These are phyloP conservation scores for Ceratothoa steindachneri DNA, from an alignment of 2,888 invertebrate genomes.

Conservation along the genomic window DNA sequence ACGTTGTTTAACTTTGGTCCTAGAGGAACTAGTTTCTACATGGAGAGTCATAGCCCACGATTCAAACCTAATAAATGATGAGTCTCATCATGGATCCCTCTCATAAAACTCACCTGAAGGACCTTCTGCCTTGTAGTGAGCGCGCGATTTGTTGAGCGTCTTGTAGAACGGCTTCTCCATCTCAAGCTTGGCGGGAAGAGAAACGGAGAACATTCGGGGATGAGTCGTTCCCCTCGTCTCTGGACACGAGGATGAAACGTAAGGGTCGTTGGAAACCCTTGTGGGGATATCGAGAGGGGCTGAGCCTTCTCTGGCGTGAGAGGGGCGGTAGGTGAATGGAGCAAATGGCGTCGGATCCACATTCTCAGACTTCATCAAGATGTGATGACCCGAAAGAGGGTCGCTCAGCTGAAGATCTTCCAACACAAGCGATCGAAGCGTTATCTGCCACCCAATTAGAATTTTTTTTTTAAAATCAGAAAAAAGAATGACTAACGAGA, in stretches of 20 bases:
- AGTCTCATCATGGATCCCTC: no score
- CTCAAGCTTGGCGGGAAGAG: slow-evolving; percentile 34
- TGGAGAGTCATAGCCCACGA: no score
- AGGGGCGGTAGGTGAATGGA: neutral
- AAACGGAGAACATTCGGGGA: slow-evolving; percentile 10
- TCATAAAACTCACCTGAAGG: neutral
- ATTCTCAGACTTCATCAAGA: slow-evolving; percentile 70
- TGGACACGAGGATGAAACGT: slow-evolving; percentile 42
- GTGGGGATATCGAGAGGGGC: neutral
- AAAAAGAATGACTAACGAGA: slow-evolving; percentile 9
- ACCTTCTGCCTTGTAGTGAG: neutral
- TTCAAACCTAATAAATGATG: no score
- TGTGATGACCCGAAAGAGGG: slow-evolving; percentile 66
- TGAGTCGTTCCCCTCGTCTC: slow-evolving; percentile 11
- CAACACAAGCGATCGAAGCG: slow-evolving; percentile 79
- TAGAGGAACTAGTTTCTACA: no score
- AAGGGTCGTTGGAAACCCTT: neutral
- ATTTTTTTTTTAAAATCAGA: no score
- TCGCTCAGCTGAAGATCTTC: slow-evolving; percentile 78
- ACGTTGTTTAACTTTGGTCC: no score
- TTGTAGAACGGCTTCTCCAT: slow-evolving; percentile 46
- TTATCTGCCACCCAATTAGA: slow-evolving; percentile 63
- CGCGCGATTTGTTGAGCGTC: slow-evolving; percentile 35
- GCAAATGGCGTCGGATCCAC: neutral
- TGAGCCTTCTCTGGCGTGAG: neutral